Percentiles rank a stretch among this genome's conserved stretches.
Conservation (phyloP, 1,140 invertebrate species). For the Penaeus vannamei region DNA sequence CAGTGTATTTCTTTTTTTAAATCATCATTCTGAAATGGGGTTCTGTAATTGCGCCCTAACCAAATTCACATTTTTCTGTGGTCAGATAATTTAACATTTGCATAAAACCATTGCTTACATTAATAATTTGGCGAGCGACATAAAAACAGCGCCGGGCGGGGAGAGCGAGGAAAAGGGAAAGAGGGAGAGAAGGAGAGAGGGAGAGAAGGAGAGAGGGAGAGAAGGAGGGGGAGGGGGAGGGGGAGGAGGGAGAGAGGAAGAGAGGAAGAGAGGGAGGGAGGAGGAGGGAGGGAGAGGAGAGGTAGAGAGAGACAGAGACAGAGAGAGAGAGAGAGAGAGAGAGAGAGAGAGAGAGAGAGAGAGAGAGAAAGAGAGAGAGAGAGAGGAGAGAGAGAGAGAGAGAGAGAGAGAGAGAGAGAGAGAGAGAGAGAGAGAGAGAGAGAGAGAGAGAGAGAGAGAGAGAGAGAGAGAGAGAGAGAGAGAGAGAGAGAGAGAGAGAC, state of each 20-base stretch:
- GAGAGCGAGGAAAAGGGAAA: too few relatives aligned
- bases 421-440: constrained; percentile 27
- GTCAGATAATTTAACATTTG: too few relatives aligned
- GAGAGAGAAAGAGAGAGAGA: not conserved
- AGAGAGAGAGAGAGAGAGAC: constrained; percentile 1
- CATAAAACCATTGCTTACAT: too few relatives aligned
- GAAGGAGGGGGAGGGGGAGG: not conserved
- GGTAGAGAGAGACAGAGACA: not conserved
- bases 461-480: not conserved
- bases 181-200: not conserved
- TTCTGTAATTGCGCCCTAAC: too few relatives aligned
- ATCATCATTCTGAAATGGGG: too few relatives aligned
- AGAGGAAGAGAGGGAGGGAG: constrained; percentile 21
- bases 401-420: not conserved
- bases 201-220: not conserved
- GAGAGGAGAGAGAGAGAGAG: not conserved
- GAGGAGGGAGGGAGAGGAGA: constrained; percentile 26
- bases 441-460: constrained; percentile 39
- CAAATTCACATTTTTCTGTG: too few relatives aligned
- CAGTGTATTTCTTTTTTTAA: too few relatives aligned
- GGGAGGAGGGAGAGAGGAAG: not conserved
- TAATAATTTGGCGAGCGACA: too few relatives aligned
- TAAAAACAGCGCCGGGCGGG: too few relatives aligned
- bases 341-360: not conserved
- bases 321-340: constrained; percentile 2